Evolutionary conservation across 2,888 invertebrate species (phyloP).

Genomic region (Didymodactylos carnosus): DNA sequence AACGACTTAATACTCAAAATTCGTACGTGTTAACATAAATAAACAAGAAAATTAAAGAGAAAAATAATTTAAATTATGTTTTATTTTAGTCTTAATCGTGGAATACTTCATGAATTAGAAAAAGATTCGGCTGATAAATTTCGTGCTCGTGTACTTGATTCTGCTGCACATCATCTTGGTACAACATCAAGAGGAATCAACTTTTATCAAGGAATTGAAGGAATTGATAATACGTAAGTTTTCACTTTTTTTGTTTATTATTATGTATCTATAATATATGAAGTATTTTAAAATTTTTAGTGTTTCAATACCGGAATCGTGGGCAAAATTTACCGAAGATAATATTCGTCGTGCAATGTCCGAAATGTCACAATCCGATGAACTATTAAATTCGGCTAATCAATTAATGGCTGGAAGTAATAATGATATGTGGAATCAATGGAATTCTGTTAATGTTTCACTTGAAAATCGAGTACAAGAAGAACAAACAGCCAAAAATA

Average conservation of each 20-base stretch:
- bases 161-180: slow-evolving; percentile 25
- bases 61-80: too few species aligned
- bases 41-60: too few species aligned
- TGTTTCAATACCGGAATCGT: slow-evolving; percentile 32
- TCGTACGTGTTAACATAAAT: neutral
- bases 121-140: slow-evolving; percentile 70
- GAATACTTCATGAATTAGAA: slow-evolving; percentile 55
- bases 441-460: slow-evolving; percentile 32
- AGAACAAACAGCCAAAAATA: slow-evolving; percentile 31
- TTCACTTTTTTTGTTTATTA: neutral
- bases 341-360: slow-evolving; percentile 34
- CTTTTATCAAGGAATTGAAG: slow-evolving; percentile 30
- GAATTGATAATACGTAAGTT: slow-evolving; percentile 32
- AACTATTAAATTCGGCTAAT: slow-evolving; percentile 32
- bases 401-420: slow-evolving; percentile 30
- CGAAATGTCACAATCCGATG: slow-evolving; percentile 31
- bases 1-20: slow-evolving; percentile 29
- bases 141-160: slow-evolving; percentile 42
- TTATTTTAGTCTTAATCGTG: slow-evolving; percentile 28
- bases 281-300: too few species aligned
- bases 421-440: slow-evolving; percentile 34
- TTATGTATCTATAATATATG: neutral
- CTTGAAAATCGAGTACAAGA: slow-evolving; percentile 32
- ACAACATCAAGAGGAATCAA: slow-evolving; percentile 32
- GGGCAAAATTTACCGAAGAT: slow-evolving; percentile 34